Evolutionary conservation across 2,113 vertebrate genomes (phyloP), one percentile per base, ranked within the genome.

Genomic region (Microtus ochrogaster): DNA sequence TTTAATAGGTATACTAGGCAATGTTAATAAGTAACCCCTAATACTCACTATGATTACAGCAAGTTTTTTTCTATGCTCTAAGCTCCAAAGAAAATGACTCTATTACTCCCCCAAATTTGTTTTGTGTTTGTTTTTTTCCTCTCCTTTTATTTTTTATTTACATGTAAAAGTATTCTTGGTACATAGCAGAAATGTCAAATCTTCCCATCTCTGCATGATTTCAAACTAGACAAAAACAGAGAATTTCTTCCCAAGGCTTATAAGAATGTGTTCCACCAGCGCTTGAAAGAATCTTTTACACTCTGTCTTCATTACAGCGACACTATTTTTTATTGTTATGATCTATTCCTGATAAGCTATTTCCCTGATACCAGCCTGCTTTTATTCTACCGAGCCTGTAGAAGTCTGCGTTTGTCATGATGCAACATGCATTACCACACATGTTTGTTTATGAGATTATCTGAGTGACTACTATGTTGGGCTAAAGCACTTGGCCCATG

Each of bases 41-140:
- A 44, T 47, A 73, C 88, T 86, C 4, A 63, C 68, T 91, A 39
- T 82, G 21, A 28, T 89, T 78, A 72, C 89, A 89, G 16, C 2
- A 76, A 79, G 22, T 66, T 79, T 95, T 89, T 85, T 83, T n/a
- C 11, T 39, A 70, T 93, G 63, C 5, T 3, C 72, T 89, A 61
- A 81, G 19, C 3, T 88, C 44, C 17, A 87, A 82, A 19, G 2
- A 78, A 19, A 91, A 1, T 58, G 28, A 52, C 3, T 7, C 44
- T 47, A 44, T 63, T 44, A 52, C 1, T 68, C 44, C 58, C 68
- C 11, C 39, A 22, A 41, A 24, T 41, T 61, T 61, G 19, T 10
- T n/a, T 19, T 16, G 52, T 12, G 3, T n/a, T 81, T n/a, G 16
- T 21, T 72, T n/a, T 7, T n/a, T 21, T 9, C 36, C 68, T n/a